Evolutionary conservation across 2,888 invertebrate species (phyloP), one percentile per base, ranked within the genome.

Genomic region (Iphiclides podalirius): DNA sequence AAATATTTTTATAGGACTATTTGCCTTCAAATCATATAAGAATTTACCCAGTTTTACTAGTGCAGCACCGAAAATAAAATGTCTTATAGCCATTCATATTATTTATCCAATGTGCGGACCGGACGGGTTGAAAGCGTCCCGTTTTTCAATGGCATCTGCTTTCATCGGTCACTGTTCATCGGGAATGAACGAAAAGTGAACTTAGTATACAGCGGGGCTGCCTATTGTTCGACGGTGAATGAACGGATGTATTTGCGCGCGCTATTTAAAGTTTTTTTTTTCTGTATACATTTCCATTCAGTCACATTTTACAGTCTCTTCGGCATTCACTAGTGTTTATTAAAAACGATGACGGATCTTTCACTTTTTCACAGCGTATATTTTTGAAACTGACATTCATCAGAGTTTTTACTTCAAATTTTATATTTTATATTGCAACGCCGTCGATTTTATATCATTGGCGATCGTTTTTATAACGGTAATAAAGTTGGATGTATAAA

Each of bases 401-500:
- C 20, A 4, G 20, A 20, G 6, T 20, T 20, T 20, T 20, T 4
- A 20, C 20, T 4, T 20, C 6, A 20, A n/a, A n/a, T n/a, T n/a
- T n/a, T n/a, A n/a, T n/a, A n/a, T n/a, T n/a, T n/a, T n/a, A n/a
- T n/a, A n/a, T n/a, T n/a, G n/a, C n/a, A n/a, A n/a, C n/a, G n/a
- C n/a, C n/a, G n/a, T n/a, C n/a, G n/a, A n/a, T n/a, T n/a, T n/a
- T n/a, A n/a, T n/a, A n/a, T n/a, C n/a, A n/a, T n/a, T n/a, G n/a
- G n/a, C n/a, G n/a, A n/a, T 20, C 20, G 20, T 20, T 3, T 3
- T 20, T 6, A 20, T 20, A 48, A 43, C 33, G 43, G 9, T 11
- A 12, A 11, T 33, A 33, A 34, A 43, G 37, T 34, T 43, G 17
- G 33, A 47, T 37, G 41, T 42, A 28, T 41, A 20, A 33, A 35